Conservation (phyloP, 2,113 vertebrate genomes). For the Actenoides lindsayi region DNA sequence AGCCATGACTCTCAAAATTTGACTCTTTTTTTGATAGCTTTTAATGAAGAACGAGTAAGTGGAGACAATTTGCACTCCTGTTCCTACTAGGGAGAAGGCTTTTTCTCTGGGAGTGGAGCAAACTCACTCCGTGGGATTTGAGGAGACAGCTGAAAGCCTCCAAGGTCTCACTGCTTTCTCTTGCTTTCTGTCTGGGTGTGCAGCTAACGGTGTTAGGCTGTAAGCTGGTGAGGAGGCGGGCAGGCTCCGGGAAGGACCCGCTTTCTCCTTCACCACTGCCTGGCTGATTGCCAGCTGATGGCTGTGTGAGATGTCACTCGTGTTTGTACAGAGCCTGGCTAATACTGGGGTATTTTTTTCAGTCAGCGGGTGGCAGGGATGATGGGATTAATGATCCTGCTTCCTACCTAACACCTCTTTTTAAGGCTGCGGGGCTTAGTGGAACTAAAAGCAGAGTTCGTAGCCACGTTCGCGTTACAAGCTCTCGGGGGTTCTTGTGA, state of each 20-base stretch:
- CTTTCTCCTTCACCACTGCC: background rate
- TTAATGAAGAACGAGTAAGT: background rate
- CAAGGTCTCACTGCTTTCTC: background rate
- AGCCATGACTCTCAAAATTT: background rate
- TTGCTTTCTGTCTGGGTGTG: background rate
- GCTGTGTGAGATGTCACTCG: background rate
- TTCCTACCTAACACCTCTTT: background rate
- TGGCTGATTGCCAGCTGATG: background rate
- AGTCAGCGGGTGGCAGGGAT: background rate
- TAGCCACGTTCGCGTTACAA: background rate
- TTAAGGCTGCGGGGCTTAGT: background rate
- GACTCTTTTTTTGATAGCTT: background rate
- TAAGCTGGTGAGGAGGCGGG: background rate
- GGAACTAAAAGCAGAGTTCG: background rate
- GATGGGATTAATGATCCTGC: constrained; percentile 12
- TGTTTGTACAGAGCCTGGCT: background rate
- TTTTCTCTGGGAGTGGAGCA: background rate
- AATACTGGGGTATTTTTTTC: constrained; percentile 22
- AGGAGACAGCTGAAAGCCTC: background rate
- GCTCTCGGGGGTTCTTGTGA: background rate
- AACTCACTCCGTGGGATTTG: background rate
- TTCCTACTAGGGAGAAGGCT: background rate
- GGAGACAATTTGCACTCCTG: background rate
- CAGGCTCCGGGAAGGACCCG: background rate
- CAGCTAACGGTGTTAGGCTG: background rate